These are phyloP conservation scores for Ceratitis capitata DNA, from an alignment of 1,140 invertebrate genomes.

Conservation along the genomic window DNA sequence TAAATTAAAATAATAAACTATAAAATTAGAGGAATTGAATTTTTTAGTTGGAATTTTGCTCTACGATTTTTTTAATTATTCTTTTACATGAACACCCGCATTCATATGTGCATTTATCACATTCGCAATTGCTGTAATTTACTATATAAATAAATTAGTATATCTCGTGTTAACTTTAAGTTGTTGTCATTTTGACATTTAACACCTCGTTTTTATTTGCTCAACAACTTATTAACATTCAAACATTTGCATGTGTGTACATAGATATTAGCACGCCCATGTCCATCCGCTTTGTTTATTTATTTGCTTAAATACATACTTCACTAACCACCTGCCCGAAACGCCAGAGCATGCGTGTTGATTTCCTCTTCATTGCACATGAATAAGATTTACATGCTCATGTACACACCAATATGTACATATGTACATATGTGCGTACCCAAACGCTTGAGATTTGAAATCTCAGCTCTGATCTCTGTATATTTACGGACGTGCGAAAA, in stretches of 20 bases:
- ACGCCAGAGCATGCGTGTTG: neutral
- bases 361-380: slow-evolving; percentile 23
- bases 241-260: neutral
- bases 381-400: neutral
- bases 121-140: neutral
- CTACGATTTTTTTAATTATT: no score
- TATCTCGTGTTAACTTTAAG: neutral
- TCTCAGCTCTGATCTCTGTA: neutral
- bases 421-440: neutral
- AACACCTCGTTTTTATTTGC: slow-evolving; percentile 25
- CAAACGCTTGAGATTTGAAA: slow-evolving; percentile 12
- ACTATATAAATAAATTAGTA: neutral
- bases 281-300: neutral
- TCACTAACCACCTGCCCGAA: neutral
- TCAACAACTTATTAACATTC: slow-evolving; percentile 26
- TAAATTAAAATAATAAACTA: no score
- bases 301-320: neutral
- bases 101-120: neutral
- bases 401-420: neutral
- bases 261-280: neutral
- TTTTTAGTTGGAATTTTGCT: no score
- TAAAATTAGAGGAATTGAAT: no score
- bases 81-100: no score
- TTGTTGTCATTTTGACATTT: neutral
- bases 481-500: neutral